Base-by-base conservation (phyloP, 2,888 invertebrate genomes). In the Pediacus dermestoides region DNA sequence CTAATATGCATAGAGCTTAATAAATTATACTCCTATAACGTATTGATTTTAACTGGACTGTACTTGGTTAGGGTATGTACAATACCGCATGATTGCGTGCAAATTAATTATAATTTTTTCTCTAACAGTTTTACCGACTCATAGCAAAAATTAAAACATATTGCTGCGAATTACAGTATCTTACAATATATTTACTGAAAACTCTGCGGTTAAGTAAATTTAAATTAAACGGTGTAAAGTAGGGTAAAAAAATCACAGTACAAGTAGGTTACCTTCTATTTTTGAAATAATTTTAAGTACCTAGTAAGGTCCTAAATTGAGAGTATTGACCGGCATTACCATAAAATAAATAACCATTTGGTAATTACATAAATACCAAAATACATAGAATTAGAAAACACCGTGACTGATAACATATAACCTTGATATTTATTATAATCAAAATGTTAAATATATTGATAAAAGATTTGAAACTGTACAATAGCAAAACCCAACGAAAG, bases 381-480 rank as follows among this genome's bases (percentile, higher is more conserved):
- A 35, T 13, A 8, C 8, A n/a, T 23, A 10, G n/a, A 30, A 40
- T 14, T 30, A 38, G 30, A 42, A 7, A 3, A 23, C 9, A 38
- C 34, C 16, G 21, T 45, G 22, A 14, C 36, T 39, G 41, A 48
- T 44, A 46, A 46, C 25, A 15, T n/a, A 15, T 34, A 30, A 42
- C 45, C 43, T 48, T 48, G 48, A 41, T 45, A 39, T 48, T 45
- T 48, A 45, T 43, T 46, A 38, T 42, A 37, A 41, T 45, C 48
- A 42, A 45, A 39, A 37, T 42, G 44, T 42, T 39, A 34, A 44
- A 23, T 37, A 39, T 44, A 42, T 39, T 35, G 44, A 48, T 42
- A 37, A 45, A 38, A 45, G 37, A 48, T 48, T 43, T 43, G 33
- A 32, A 39, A 16, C 18, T 30, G 16, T 35, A 42, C 42, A 45